Conservation (phyloP, 2,113 vertebrate genomes). For the Oreochromis tanganicae region DNA sequence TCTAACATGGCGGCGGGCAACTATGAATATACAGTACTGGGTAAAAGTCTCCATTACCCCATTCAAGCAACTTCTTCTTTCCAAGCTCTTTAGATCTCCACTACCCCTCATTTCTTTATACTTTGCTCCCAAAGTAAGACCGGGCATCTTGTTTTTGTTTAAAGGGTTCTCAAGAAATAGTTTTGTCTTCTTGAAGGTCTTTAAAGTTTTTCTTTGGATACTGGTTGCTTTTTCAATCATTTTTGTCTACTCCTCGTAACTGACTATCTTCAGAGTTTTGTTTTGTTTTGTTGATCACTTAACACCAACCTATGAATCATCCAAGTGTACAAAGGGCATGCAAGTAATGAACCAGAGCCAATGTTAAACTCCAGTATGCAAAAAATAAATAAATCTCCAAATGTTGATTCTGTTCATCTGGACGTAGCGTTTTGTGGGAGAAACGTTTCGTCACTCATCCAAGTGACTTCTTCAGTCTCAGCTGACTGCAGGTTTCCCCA, state of each 20-base stretch:
- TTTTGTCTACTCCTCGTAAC: accelerated
- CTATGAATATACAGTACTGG: not conserved
- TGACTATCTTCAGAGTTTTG: not conserved
- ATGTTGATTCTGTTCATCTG: too few relatives aligned
- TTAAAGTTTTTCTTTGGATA: not conserved
- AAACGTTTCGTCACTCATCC: too few relatives aligned
- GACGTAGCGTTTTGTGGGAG: too few relatives aligned
- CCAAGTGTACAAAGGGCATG: accelerated
- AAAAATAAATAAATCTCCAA: not conserved
- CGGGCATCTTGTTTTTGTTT: not conserved
- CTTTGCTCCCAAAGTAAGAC: not conserved
- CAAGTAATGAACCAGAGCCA: not conserved
- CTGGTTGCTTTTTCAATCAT: not conserved
- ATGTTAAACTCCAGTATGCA: not conserved
- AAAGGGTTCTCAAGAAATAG: not conserved
- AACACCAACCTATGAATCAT: not conserved
- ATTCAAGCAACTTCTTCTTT: not conserved
- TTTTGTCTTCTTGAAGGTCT: not conserved
- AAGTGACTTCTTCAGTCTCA: too few relatives aligned
- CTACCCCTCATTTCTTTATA: not conserved
- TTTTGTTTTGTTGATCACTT: not conserved
- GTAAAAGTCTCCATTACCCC: not conserved
- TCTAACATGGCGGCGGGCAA: not conserved
- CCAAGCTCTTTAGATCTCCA: not conserved
- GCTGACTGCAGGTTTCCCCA: too few relatives aligned